phyloP scores from a whole-genome alignment of 2,888 invertebrate species.

The Strigamia maritima region DNA sequence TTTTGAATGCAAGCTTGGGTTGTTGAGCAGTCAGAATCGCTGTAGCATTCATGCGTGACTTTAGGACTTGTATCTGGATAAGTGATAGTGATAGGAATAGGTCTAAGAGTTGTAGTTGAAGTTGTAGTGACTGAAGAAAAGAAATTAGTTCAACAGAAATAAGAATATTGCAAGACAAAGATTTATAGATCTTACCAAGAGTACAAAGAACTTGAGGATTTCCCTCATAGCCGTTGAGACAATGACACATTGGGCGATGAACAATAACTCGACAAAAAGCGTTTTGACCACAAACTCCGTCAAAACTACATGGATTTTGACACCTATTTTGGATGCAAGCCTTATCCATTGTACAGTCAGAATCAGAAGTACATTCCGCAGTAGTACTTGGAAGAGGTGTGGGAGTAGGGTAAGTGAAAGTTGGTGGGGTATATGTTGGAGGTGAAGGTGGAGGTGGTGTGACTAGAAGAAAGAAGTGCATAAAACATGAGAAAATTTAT shows the following conservation, averaged over 20 bases:
- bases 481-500: neutral
- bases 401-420: neutral
- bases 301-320: conserved; percentile 46
- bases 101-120: neutral
- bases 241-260: conserved; percentile 75
- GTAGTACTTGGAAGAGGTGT: conserved; percentile 9
- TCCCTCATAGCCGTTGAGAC: conserved; percentile 65
- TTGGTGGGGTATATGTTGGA: neutral
- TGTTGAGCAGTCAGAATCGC: conserved; percentile 78
- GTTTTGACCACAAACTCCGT: conserved; percentile 63
- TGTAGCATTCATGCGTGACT: conserved; percentile 64
- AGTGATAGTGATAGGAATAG: neutral
- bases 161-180: no score
- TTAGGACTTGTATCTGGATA: neutral
- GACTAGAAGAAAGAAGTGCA: neutral
- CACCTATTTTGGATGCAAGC: conserved; percentile 58
- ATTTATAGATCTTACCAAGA: conserved; percentile 31
- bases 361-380: conserved; percentile 73
- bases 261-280: conserved; percentile 70
- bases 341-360: conserved; percentile 77
- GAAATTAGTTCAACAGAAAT: no score
- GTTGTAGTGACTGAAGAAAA: neutral
- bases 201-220: conserved; percentile 58
- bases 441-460: neutral
- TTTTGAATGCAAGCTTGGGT: conserved; percentile 87